Conservation (phyloP, 2,113 vertebrate genomes). For the Dissostichus mawsoni region DNA sequence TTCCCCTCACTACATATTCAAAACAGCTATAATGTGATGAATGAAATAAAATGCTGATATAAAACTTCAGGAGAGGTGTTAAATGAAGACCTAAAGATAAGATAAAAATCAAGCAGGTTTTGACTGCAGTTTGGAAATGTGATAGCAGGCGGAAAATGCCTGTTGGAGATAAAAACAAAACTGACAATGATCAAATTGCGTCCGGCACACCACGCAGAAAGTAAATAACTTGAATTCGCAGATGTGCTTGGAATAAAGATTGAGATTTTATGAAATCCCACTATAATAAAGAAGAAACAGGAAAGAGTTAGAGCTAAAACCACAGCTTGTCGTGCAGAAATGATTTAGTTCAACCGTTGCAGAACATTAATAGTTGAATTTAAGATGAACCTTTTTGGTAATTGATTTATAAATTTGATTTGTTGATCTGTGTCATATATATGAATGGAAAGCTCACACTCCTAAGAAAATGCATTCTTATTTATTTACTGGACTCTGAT, state of each 20-base stretch:
- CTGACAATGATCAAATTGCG: neutral
- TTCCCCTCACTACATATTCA: neutral
- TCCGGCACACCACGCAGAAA: neutral
- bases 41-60: neutral
- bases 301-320: neutral
- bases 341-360: neutral
- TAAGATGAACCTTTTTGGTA: neutral
- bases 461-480: neutral
- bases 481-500: neutral
- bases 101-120: constrained; percentile 17
- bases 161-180: constrained; percentile 33
- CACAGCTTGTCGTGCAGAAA: neutral
- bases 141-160: constrained; percentile 34
- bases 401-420: neutral
- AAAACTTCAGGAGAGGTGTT: neutral
- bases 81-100: constrained; percentile 2
- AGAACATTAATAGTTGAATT: neutral
- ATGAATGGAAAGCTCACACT: neutral
- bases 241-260: neutral
- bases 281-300: neutral
- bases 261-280: neutral
- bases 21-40: neutral
- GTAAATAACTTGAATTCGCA: neutral
- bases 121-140: neutral
- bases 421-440: neutral